Percentiles rank a stretch among this genome's conserved stretches.
phyloP scores from a whole-genome alignment of 2,113 vertebrate species.

The Gymnobelideus leadbeateri region DNA sequence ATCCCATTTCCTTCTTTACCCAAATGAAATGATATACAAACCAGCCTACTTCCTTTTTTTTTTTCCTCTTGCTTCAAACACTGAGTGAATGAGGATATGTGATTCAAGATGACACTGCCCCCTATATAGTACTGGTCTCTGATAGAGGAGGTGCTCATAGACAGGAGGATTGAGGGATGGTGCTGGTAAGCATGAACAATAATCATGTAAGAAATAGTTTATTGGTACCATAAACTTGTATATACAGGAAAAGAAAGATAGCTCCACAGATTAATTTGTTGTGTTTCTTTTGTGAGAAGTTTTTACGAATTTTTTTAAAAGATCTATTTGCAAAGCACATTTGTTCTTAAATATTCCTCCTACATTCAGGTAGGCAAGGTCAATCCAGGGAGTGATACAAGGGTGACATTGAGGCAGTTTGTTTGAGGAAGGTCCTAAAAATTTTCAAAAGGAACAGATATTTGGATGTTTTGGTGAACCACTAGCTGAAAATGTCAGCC shows the following conservation, averaged over 20 bases:
- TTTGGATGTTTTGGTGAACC: neutral
- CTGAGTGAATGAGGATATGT: neutral
- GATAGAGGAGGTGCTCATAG: neutral
- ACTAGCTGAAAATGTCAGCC: no score
- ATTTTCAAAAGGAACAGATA: neutral
- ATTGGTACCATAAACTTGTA: neutral
- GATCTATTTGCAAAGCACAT: neutral
- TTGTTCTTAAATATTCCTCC: neutral
- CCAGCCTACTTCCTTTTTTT: neutral
- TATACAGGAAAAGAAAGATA: neutral
- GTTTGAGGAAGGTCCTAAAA: neutral
- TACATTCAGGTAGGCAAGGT: neutral
- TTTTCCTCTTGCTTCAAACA: constrained; percentile 26
- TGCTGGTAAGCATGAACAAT: no score
- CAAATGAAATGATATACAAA: constrained; percentile 14
- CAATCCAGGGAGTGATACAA: neutral
- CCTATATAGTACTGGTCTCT: neutral
- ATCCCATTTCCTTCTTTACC: constrained; percentile 49
- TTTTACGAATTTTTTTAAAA: neutral
- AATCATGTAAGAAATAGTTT: neutral
- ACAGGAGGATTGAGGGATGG: neutral
- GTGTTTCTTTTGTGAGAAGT: neutral
- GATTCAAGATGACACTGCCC: neutral
- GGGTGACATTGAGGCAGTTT: neutral
- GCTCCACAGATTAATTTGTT: neutral